A percentile compares a stretch with the other conserved stretches of the same genome.
Evolutionary conservation across 1,140 invertebrate genomes (phyloP).

Genomic region (Cherax destructor): DNA sequence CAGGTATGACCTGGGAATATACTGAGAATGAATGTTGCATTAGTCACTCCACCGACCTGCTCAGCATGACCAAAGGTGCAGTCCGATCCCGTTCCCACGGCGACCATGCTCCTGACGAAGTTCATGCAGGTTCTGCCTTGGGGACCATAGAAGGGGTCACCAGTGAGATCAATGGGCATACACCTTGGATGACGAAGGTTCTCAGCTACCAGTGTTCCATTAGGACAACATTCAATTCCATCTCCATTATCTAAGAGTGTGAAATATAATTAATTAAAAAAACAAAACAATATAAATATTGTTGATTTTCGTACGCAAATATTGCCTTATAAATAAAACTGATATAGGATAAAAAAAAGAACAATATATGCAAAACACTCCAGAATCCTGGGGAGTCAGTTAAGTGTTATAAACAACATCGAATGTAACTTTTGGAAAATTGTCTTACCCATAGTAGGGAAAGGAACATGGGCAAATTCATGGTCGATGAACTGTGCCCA

Average conservation of each 20-base stretch:
- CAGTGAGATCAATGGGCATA: constrained; percentile 77
- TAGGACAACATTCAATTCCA: constrained; percentile 74
- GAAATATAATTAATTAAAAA: no score
- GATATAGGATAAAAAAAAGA: no score
- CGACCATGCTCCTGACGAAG: constrained; percentile 74
- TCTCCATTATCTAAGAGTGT: constrained; percentile 65
- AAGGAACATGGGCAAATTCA: constrained; percentile 83
- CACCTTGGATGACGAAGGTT: constrained; percentile 76
- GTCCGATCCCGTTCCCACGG: constrained; percentile 73
- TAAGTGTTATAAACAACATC: no score
- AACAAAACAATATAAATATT: neutral
- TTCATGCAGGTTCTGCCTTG: constrained; percentile 74
- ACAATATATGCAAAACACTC: no score
- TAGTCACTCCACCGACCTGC: constrained; percentile 68
- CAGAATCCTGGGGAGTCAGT: neutral
- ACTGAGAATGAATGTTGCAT: no score
- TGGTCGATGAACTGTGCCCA: constrained; percentile 93
- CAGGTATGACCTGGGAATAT: no score
- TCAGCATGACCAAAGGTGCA: constrained; percentile 75
- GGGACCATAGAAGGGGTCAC: constrained; percentile 76
- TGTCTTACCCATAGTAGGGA: constrained; percentile 81
- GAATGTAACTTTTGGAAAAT: no score
- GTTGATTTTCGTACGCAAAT: no score
- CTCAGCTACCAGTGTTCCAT: constrained; percentile 70
- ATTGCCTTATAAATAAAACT: no score